phyloP scores from a whole-genome alignment of 1,140 invertebrate species.

The Phortica variegata region DNA sequence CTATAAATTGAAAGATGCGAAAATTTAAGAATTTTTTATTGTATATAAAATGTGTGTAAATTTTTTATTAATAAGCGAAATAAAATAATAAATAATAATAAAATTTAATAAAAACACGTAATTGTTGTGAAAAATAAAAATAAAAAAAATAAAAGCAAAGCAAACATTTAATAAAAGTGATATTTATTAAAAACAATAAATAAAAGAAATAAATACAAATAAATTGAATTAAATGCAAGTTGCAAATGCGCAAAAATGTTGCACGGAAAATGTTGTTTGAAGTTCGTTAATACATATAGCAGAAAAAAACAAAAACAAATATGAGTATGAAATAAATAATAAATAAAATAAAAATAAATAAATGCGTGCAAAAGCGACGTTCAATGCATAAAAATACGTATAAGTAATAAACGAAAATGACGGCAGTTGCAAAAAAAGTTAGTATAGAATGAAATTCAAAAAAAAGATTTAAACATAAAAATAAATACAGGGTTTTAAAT shows the following conservation, averaged over 20 bases:
- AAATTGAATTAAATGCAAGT: no score
- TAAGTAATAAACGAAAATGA: constrained; percentile 20
- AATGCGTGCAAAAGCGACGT: no score
- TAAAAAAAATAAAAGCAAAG: constrained; percentile 20
- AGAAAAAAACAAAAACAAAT: constrained; percentile 15
- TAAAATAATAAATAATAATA: constrained; percentile 24
- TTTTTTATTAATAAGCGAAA: constrained; percentile 16
- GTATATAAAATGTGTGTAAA: constrained; percentile 1
- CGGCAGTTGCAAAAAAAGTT: constrained; percentile 15
- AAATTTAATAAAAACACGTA: constrained; percentile 25
- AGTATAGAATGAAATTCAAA: constrained; percentile 38
- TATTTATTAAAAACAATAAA: constrained; percentile 17
- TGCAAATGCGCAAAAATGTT: constrained; percentile 38
- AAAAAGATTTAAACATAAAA: constrained; percentile 42
- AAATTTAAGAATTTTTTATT: background rate
- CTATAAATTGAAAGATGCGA: background rate
- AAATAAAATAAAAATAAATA: constrained; percentile 8
- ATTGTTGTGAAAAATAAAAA: constrained; percentile 25
- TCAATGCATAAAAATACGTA: constrained; percentile 6
- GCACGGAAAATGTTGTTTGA: constrained; percentile 38
- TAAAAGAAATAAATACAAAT: constrained; percentile 33
- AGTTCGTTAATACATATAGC: constrained; percentile 9
- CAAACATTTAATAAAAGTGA: constrained; percentile 15
- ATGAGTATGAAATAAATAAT: constrained; percentile 14
- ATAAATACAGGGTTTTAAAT: constrained; percentile 54